Conservation (phyloP, 2,113 vertebrate genomes). For the Puffinus mauretanicus region DNA sequence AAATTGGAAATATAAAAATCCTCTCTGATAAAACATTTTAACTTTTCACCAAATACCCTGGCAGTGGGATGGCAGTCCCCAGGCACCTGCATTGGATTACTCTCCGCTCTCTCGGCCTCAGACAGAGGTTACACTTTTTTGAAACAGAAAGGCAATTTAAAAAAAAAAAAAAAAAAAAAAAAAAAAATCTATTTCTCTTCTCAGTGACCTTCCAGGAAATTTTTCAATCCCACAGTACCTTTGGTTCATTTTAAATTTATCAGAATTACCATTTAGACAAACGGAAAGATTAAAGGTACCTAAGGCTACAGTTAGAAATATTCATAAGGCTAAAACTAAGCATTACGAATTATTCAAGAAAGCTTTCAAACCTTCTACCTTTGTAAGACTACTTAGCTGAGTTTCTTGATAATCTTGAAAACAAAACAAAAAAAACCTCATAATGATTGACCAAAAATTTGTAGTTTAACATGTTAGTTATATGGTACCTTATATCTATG, state of each 20-base stretch:
- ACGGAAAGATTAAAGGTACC: background rate
- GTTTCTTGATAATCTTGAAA: background rate
- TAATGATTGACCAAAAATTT: background rate
- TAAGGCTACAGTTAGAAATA: background rate
- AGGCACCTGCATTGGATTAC: rapidly evolving
- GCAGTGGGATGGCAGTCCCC: background rate
- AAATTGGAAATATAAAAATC: background rate
- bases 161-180: too few relatives aligned
- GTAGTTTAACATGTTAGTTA: background rate
- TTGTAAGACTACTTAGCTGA: background rate
- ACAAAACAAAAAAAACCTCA: background rate
- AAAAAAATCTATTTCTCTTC: background rate
- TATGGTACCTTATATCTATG: background rate
- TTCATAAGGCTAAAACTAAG: background rate
- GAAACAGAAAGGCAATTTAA: background rate
- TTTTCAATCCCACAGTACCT: background rate
- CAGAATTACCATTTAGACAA: background rate
- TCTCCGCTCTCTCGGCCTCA: background rate
- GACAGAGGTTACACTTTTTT: background rate
- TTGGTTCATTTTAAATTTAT: background rate
- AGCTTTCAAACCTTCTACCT: background rate
- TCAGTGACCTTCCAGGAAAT: background rate
- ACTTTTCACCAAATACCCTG: background rate
- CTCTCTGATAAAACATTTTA: background rate
- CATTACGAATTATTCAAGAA: background rate